Evolutionary conservation across 2,888 invertebrate species (phyloP).

Genomic region (Cephus pulcher): DNA sequence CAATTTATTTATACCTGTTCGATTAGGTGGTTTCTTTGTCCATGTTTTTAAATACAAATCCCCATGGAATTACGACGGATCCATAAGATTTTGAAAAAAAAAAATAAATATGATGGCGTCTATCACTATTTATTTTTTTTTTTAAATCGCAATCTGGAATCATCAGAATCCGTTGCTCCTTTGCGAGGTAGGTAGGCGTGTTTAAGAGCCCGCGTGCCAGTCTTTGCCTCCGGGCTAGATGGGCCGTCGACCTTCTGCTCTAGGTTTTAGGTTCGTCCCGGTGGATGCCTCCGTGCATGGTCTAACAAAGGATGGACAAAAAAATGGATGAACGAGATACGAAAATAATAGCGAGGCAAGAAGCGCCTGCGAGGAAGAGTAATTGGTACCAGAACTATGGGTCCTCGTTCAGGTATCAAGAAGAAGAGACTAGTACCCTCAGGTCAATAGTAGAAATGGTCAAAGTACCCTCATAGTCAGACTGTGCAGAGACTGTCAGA

Average conservation of each 20-base stretch:
- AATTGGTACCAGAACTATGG: not conserved
- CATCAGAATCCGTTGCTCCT: not conserved
- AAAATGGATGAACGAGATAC: constrained; percentile 8
- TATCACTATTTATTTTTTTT: not conserved
- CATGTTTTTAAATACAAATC: not conserved
- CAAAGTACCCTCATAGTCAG: not conserved
- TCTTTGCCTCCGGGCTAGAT: constrained; percentile 18
- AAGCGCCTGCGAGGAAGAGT: not conserved
- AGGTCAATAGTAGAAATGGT: not conserved
- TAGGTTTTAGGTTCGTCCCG: constrained; percentile 6
- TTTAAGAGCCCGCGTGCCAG: not conserved
- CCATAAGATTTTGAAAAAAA: not conserved
- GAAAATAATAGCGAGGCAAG: not conserved
- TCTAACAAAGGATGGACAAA: constrained; percentile 22
- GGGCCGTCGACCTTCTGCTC: constrained; percentile 46
- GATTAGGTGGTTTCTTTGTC: not conserved
- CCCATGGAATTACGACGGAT: not conserved
- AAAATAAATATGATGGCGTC: not conserved
- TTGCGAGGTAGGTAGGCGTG: not conserved
- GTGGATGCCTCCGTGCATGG: constrained; percentile 12
- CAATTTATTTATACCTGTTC: not conserved
- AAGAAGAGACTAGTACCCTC: not conserved
- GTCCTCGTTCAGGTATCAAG: not conserved
- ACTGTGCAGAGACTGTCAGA: not conserved
- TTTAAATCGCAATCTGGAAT: not conserved